Conservation (phyloP, 1,140 invertebrate genomes). For the Papilio xuthus region DNA sequence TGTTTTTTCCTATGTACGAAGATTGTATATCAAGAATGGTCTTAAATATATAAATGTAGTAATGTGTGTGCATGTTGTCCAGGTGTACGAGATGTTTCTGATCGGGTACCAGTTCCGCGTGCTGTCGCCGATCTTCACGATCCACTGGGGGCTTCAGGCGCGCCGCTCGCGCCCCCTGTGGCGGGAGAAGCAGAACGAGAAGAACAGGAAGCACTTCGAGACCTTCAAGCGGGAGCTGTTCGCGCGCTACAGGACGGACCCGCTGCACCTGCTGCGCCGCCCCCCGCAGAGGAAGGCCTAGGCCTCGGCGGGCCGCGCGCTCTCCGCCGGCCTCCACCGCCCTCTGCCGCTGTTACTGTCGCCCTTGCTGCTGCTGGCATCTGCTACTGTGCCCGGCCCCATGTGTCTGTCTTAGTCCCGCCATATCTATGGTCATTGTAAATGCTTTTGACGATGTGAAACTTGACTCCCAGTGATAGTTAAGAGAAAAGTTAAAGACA, state of each 20-base stretch:
- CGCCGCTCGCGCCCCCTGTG: slow-evolving; percentile 89
- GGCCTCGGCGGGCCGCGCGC: slow-evolving; percentile 73
- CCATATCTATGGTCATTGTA: background rate
- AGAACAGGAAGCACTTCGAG: slow-evolving; percentile 91
- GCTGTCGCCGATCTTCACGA: slow-evolving; percentile 93
- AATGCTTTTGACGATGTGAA: background rate
- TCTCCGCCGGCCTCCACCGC: slow-evolving; percentile 60
- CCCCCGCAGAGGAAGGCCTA: slow-evolving; percentile 73
- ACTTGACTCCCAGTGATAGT: background rate
- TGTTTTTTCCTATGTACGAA: no score
- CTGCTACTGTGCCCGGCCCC: background rate
- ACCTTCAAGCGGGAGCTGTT: slow-evolving; percentile 93
- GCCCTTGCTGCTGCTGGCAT: background rate
- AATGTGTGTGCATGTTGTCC: no score
- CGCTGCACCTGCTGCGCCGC: slow-evolving; percentile 82
- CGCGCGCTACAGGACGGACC: slow-evolving; percentile 88
- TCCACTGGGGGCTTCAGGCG: slow-evolving; percentile 93
- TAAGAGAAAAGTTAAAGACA: no score
- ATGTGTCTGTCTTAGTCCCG: background rate
- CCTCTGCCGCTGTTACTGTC: background rate
- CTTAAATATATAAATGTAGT: no score
- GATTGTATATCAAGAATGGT: no score
- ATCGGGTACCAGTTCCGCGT: slow-evolving; percentile 95
- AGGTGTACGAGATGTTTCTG: slow-evolving; percentile 97
- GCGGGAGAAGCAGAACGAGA: slow-evolving; percentile 92